phyloP scores from a whole-genome alignment of 2,113 vertebrate species.

The Apistogramma diplotaenia region DNA sequence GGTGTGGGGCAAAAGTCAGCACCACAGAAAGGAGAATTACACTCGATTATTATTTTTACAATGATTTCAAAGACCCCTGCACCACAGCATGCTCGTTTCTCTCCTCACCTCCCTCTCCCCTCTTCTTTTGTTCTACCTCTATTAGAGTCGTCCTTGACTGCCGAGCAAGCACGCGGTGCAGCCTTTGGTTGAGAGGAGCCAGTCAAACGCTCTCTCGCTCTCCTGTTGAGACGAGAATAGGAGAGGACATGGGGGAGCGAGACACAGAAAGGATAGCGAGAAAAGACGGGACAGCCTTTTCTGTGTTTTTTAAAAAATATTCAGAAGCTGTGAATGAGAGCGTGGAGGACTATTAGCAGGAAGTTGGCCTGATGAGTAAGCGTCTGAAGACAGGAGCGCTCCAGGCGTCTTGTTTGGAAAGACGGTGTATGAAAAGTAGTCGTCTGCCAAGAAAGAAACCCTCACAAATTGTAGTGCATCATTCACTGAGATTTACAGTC shows the following conservation, averaged over 20 bases:
- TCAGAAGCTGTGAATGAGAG: conserved; percentile 44
- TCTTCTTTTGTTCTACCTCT: conserved; percentile 69
- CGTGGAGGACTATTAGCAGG: conserved; percentile 33
- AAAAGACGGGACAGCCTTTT: conserved; percentile 9
- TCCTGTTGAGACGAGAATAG: conserved; percentile 60
- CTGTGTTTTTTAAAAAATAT: neutral
- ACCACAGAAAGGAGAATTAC: conserved; percentile 25
- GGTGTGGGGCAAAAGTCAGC: conserved; percentile 24
- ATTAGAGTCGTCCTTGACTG: conserved; percentile 73
- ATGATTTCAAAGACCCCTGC: conserved; percentile 51
- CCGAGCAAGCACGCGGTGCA: conserved; percentile 27
- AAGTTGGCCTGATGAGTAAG: conserved; percentile 64
- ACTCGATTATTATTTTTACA: conserved; percentile 39
- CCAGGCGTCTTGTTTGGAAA: conserved; percentile 46
- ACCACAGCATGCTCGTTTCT: conserved; percentile 41
- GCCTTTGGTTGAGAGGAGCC: conserved; percentile 63
- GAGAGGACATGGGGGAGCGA: conserved; percentile 34
- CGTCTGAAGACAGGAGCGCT: conserved; percentile 49
- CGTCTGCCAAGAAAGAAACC: conserved; percentile 38
- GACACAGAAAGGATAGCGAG: neutral
- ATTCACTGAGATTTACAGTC: neutral
- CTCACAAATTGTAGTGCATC: conserved; percentile 10
- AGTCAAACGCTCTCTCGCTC: conserved; percentile 54
- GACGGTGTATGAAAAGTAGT: conserved; percentile 44
- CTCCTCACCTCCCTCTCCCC: conserved; percentile 17